Evolutionary conservation across 1,140 invertebrate species (phyloP).

Genomic region (Drosophila ercepeae): DNA sequence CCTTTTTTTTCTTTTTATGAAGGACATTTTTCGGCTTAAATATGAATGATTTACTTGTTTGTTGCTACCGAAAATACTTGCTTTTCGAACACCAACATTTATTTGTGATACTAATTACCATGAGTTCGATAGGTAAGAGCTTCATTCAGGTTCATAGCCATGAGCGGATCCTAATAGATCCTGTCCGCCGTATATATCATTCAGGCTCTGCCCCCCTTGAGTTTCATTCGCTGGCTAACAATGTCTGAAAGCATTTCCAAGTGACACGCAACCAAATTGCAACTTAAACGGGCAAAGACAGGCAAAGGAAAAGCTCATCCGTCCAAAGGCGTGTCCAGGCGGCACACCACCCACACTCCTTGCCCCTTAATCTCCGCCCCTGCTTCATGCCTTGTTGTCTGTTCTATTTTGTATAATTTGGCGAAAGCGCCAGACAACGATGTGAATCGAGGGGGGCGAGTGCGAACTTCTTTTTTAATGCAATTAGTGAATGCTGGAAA

Average conservation of each 20-base stretch:
- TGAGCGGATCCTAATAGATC: conserved; percentile 21
- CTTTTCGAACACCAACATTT: too few relatives aligned
- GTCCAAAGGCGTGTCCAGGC: conserved; percentile 33
- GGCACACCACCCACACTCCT: background rate
- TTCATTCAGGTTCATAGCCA: conserved; percentile 33
- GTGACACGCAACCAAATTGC: conserved; percentile 79
- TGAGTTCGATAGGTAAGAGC: too few relatives aligned
- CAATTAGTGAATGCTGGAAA: conserved; percentile 75
- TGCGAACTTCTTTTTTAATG: conserved; percentile 71
- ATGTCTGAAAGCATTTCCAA: conserved; percentile 77
- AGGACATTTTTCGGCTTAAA: too few relatives aligned
- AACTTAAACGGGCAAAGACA: conserved; percentile 69
- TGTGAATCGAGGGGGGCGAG: conserved; percentile 1
- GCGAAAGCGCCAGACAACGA: conserved; percentile 57
- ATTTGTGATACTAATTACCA: too few relatives aligned
- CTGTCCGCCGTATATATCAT: conserved; percentile 6
- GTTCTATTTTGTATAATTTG: conserved; percentile 73
- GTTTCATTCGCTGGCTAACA: conserved; percentile 43
- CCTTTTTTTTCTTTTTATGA: too few relatives aligned
- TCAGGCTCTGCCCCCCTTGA: conserved; percentile 2
- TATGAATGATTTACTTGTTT: too few relatives aligned
- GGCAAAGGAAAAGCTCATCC: conserved; percentile 14
- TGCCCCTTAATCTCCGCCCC: conserved; percentile 1
- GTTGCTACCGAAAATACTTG: too few relatives aligned
- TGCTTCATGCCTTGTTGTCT: conserved; percentile 25